Base-by-base conservation (phyloP, 2,797 vertebrate genomes). In the Gambelia wislizenii region DNA sequence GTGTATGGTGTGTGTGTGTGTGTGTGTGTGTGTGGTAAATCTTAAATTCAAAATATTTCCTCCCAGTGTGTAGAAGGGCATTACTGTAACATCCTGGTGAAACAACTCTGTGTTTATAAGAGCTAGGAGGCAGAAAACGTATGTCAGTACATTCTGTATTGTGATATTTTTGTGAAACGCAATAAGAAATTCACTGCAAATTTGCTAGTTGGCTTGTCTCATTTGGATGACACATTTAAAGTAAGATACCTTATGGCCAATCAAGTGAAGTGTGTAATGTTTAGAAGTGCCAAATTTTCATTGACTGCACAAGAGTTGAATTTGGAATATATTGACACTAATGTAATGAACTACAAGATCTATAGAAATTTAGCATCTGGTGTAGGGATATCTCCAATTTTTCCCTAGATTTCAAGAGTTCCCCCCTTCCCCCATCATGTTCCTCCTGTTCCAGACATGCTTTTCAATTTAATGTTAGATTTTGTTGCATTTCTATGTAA, bases 141-240 rank as follows among this genome's bases (percentile, higher is more conserved):
- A 74, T 54, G 83, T 56, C n/a, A 44, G 56, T 61, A 61, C 36
- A 54, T 56, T 74, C 69, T 74, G 83, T 56, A 74, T 85, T 85
- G 83, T 56, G 83, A 54, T 85, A 74, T 85, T 75, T 85, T 42
- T 85, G 84, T 75, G 42, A 54, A 76, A 85, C 2, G 36, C 54
- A 69, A 20, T 72, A 59, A 74, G n/a, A 42, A 27, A 59, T 52
- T 85, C 83, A 75, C 39, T 76, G 70, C 54, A 85, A 44, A 85
- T 85, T 59, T 76, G 36, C 54, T 85, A 44, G 72, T 85, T 85
- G 84, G 72, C 72, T 85, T 85, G 52, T 85, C 36, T 75, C 70
- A 44, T 85, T 85, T 85, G 54, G 70, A 33, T 83, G 59, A 47
- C 80, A 83, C 67, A 83, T 83, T 64, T 59, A 75, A 85, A 56